A percentile compares a stretch with the other conserved stretches of the same genome.
These are phyloP conservation scores for Tragelaphus oryx DNA, from an alignment of 2,797 vertebrate species.

Conservation along the genomic window DNA sequence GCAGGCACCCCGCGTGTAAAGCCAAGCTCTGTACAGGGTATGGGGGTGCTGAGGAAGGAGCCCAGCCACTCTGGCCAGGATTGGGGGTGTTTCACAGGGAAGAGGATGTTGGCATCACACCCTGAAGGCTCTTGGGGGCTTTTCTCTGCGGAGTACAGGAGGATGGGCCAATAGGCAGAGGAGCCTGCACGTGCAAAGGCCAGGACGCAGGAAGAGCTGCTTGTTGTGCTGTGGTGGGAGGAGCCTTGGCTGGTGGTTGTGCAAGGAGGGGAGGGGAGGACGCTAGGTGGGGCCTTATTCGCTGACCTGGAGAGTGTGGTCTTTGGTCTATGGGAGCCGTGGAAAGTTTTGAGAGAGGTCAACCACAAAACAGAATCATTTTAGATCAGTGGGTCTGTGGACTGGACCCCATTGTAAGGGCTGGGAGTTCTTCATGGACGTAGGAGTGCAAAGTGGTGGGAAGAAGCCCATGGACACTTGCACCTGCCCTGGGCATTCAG, in stretches of 20 bases:
- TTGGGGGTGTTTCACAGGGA: background rate
- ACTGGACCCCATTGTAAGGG: background rate
- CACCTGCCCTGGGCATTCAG: background rate
- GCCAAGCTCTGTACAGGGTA: background rate
- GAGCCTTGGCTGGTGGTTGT: background rate
- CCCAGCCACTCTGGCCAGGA: background rate
- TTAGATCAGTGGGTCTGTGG: constrained; percentile 3
- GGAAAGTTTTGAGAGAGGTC: background rate
- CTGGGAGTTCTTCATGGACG: background rate
- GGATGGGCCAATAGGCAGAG: background rate
- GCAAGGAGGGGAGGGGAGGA: background rate
- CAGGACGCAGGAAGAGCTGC: background rate
- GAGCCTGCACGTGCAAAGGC: background rate
- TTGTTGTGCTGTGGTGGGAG: background rate
- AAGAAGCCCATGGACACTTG: background rate
- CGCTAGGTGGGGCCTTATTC: background rate
- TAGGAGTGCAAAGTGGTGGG: background rate
- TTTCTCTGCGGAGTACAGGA: background rate
- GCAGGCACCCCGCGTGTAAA: background rate
- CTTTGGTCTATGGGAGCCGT: background rate
- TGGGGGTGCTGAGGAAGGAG: background rate
- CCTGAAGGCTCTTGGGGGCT: background rate
- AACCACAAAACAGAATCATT: background rate
- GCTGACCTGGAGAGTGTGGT: background rate
- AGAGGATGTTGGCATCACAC: background rate